A percentile compares a stretch with the other conserved stretches of the same genome.
phyloP scores from a whole-genome alignment of 2,113 vertebrate species.

The Otis tarda region DNA sequence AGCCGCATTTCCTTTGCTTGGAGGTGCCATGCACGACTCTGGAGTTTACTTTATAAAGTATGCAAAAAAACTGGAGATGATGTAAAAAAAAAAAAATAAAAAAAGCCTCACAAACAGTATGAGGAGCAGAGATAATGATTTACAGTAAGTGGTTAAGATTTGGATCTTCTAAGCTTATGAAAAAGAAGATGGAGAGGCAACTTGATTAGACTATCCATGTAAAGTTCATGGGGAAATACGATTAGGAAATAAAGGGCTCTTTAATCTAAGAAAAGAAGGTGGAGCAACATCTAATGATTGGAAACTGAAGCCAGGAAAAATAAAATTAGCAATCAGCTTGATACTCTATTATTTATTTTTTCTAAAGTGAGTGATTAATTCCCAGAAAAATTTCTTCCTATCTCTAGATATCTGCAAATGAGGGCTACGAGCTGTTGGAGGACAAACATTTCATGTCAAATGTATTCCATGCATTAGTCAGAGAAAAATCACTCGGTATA shows the following conservation, averaged over 20 bases:
- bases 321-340: slow-evolving; percentile 57
- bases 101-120: neutral
- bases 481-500: neutral
- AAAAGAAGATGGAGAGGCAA: slow-evolving; percentile 41
- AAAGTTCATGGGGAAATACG: slow-evolving; percentile 38
- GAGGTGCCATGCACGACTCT: neutral
- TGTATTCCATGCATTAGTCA: neutral
- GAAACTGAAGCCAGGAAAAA: slow-evolving; percentile 60
- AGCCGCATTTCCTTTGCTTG: neutral
- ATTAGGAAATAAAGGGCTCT: slow-evolving; percentile 22
- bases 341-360: slow-evolving; percentile 33
- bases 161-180: slow-evolving; percentile 44
- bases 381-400: neutral
- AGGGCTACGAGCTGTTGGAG: neutral
- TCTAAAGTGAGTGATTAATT: slow-evolving; percentile 8
- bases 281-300: slow-evolving; percentile 11
- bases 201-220: slow-evolving; percentile 40
- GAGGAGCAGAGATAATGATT: neutral
- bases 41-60: neutral
- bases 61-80: neutral
- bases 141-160: neutral
- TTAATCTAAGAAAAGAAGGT: slow-evolving; percentile 49
- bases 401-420: slow-evolving; percentile 27
- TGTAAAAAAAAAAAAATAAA: neutral
- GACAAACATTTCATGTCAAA: neutral